Evolutionary conservation across 2,113 vertebrate genomes (phyloP), one percentile per base, ranked within the genome.

Genomic region (Butorides virescens): DNA sequence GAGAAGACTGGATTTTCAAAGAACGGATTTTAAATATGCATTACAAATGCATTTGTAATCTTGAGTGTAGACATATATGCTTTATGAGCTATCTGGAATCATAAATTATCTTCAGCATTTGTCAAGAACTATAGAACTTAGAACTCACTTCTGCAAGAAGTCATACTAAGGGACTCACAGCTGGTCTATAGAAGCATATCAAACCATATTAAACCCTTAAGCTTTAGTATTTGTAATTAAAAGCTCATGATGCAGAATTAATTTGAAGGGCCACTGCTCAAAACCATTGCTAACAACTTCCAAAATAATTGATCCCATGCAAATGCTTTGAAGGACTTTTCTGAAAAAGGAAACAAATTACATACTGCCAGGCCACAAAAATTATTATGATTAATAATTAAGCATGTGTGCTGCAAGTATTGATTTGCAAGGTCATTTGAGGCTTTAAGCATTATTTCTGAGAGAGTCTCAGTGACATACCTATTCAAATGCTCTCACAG

Each of bases 11-110:
- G 11, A 42, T 86, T 94, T 92, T 86, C 42, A 74, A 90, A 88
- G 67, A 93, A 80, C n/a, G 74, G 61, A 63, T 71, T 94, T 95
- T 70, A 91, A 96, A 91, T 92, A 88, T 85, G 76, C 21, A 93
- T 73, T 80, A 53, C 26, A 83, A 93, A 92, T 42, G 34, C 46
- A 88, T 77, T 90, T 77, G 46, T 70, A 88, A 88, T 65, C 30
- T 75, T 63, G 58, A 88, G 39, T 61, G 36, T 76, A 62, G 90
- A 59, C 34, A 52, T 47, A 68, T 0, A 26, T 13, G 36, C 27
- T 88, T 68, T 86, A 19, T 66, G 42, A 90, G 15, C 66, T 74
- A 92, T 32, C 42, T 66, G 59, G 42, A 76, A 76, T 73, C 17
- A 86, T 88, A 92, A 66, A 74, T 77, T 76, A 58, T 46, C 26